Percentiles rank a stretch among this genome's conserved stretches.
phyloP scores from a whole-genome alignment of 1,140 invertebrate species.

The Pachypeltis micranthus region DNA sequence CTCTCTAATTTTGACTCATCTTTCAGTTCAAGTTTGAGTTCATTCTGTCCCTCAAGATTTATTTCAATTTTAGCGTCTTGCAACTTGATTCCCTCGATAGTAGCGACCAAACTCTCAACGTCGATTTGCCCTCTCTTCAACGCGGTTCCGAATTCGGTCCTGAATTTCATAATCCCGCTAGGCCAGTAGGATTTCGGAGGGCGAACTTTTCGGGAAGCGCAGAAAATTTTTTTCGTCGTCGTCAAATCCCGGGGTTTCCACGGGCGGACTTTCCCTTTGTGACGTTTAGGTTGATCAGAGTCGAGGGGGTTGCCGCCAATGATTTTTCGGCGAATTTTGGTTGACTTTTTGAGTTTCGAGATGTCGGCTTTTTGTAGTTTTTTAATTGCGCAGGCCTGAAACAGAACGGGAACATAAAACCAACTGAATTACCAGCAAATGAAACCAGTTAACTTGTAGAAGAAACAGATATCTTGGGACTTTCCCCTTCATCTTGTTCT shows the following conservation, averaged over 20 bases:
- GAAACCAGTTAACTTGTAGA: too few relatives aligned
- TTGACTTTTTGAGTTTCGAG: background rate
- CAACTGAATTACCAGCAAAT: too few relatives aligned
- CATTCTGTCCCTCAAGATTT: too few relatives aligned
- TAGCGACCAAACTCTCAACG: background rate
- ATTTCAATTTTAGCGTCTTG: too few relatives aligned
- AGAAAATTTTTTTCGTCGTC: background rate
- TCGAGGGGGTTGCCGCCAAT: constrained; percentile 4
- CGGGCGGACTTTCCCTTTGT: constrained; percentile 10
- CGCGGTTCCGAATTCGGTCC: background rate
- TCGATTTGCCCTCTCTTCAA: background rate
- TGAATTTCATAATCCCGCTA: background rate
- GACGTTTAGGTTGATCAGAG: background rate
- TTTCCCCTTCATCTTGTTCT: too few relatives aligned
- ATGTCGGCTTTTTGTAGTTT: background rate
- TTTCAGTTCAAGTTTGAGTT: too few relatives aligned
- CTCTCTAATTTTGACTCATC: background rate
- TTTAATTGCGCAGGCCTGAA: background rate
- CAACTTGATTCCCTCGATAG: too few relatives aligned
- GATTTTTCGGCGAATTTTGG: background rate
- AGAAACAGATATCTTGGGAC: too few relatives aligned
- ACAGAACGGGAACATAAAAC: too few relatives aligned
- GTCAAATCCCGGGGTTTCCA: background rate
- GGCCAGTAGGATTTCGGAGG: background rate
- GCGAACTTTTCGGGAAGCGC: background rate